Percentiles rank a stretch among this genome's conserved stretches.
Conservation (phyloP, 2,797 vertebrate genomes). For the Etheostoma perlongum region DNA sequence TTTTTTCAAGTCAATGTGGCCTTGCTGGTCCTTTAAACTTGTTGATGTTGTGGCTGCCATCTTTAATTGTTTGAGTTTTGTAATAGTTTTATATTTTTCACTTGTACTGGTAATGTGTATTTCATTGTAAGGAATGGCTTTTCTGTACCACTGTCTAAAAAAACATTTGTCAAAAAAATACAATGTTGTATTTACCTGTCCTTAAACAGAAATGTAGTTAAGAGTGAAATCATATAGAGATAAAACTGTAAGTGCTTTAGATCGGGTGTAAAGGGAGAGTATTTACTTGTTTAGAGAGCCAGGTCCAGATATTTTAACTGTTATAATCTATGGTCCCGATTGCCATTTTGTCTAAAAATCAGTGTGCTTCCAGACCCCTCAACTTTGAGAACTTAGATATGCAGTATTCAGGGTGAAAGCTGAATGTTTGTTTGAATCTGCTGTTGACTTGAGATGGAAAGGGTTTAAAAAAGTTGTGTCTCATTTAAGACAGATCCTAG, state of each 20-base stretch:
- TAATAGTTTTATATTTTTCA: slow-evolving; percentile 54
- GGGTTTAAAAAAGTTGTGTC: slow-evolving; percentile 32
- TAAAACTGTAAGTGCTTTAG: slow-evolving; percentile 34
- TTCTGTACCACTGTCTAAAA: slow-evolving; percentile 59
- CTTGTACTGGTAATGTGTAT: slow-evolving; percentile 56
- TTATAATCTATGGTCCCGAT: slow-evolving; percentile 46
- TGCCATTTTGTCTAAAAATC: slow-evolving; percentile 58
- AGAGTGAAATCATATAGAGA: slow-evolving; percentile 33
- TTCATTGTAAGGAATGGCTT: slow-evolving; percentile 52
- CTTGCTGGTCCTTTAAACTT: slow-evolving; percentile 40
- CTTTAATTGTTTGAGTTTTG: slow-evolving; percentile 58
- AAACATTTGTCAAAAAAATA: slow-evolving; percentile 40
- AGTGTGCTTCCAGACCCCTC: slow-evolving; percentile 73
- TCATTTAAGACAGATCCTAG: slow-evolving; percentile 12
- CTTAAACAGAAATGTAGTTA: slow-evolving; percentile 29
- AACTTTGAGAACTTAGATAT: slow-evolving; percentile 53
- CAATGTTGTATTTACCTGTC: slow-evolving; percentile 47
- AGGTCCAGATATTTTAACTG: slow-evolving; percentile 26
- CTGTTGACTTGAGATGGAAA: slow-evolving; percentile 27
- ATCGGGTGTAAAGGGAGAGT: slow-evolving; percentile 26
- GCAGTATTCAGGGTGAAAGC: slow-evolving; percentile 53
- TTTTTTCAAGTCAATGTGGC: slow-evolving; percentile 50
- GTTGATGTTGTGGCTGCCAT: slow-evolving; percentile 56
- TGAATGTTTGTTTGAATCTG: slow-evolving; percentile 48
- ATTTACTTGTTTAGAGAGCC: slow-evolving; percentile 39